Percentiles rank a stretch among this genome's conserved stretches.
Evolutionary conservation across 2,797 vertebrate genomes (phyloP).

Genomic region (Tragopan temminckii): DNA sequence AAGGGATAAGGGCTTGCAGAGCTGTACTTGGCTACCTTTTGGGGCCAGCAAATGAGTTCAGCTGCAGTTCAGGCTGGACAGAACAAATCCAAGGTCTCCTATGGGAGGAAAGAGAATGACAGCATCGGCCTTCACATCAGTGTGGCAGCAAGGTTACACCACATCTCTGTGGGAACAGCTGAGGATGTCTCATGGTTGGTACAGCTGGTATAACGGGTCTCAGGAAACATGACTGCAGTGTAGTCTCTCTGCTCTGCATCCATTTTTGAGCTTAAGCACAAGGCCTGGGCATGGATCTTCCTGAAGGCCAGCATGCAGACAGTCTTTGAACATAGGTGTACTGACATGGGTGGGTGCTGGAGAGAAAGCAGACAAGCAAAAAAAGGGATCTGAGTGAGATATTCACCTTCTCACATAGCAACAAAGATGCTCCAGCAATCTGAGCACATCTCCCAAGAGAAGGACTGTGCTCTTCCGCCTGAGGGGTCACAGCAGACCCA

Average conservation of each 20-base stretch:
- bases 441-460: neutral
- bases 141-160: neutral
- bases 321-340: neutral
- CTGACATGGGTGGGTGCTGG: neutral
- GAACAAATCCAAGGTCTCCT: neutral
- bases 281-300: neutral
- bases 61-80: neutral
- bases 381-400: neutral
- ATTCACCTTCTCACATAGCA: neutral
- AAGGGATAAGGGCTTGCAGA: neutral
- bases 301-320: neutral
- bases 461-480: neutral
- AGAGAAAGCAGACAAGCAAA: neutral
- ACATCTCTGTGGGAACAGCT: neutral
- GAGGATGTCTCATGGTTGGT: neutral
- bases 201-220: neutral
- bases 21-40: neutral
- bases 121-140: neutral
- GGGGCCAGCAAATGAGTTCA: neutral
- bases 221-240: neutral
- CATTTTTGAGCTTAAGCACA: neutral
- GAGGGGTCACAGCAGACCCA: neutral
- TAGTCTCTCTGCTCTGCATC: neutral
- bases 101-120: neutral
- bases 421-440: neutral